These are phyloP conservation scores for Apamea epomidion DNA, from an alignment of 2,888 invertebrate genomes.

Conservation along the genomic window DNA sequence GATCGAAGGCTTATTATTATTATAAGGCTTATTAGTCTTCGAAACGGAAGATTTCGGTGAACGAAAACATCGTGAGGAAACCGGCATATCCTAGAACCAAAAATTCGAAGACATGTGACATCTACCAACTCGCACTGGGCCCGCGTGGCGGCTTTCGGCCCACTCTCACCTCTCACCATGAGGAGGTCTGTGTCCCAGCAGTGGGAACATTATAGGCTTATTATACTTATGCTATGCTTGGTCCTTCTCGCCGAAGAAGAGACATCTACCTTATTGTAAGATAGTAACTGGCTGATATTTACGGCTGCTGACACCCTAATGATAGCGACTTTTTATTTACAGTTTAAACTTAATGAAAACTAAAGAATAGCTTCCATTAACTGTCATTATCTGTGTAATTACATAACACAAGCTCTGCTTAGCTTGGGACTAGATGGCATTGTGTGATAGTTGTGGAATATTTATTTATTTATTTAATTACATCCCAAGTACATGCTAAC, in stretches of 20 bases:
- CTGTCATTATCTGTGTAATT: slow-evolving; percentile 21
- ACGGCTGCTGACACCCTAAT: background rate
- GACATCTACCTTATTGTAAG: background rate
- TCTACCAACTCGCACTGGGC: no score
- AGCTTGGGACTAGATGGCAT: no score
- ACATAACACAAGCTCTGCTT: no score
- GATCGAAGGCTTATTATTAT: background rate
- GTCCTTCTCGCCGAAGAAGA: background rate
- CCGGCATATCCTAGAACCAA: no score
- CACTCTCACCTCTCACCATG: no score
- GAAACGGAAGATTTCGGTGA: background rate
- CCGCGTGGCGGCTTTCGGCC: no score
- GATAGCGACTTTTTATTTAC: background rate
- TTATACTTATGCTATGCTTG: background rate
- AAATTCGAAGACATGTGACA: no score
- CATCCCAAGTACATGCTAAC: background rate
- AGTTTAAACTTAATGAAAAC: background rate
- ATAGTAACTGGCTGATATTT: background rate
- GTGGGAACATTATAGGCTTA: no score
- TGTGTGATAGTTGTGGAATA: no score
- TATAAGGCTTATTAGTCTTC: background rate
- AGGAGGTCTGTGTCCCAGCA: no score
- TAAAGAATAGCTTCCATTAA: slow-evolving; percentile 10
- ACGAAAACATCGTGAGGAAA: background rate
- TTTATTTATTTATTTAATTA: no score